These are phyloP conservation scores for Dicerorhinus sumatrensis DNA, from an alignment of 2,113 vertebrate genomes.

Conservation along the genomic window DNA sequence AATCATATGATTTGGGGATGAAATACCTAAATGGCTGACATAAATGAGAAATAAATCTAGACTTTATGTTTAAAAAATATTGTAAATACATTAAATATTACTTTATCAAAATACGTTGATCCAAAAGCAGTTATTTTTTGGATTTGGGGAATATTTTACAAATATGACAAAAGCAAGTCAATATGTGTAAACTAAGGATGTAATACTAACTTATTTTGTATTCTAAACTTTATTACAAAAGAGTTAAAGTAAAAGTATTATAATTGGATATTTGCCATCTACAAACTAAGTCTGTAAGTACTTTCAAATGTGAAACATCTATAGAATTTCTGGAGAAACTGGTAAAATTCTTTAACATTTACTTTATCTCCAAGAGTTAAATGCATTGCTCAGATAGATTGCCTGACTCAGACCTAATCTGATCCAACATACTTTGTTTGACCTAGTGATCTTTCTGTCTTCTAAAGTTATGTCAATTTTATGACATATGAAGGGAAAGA, in stretches of 20 bases:
- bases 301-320: not conserved
- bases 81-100: not conserved
- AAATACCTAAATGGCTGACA: not conserved
- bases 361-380: not conserved
- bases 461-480: conserved; percentile 43
- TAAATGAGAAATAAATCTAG: not conserved
- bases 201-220: not conserved
- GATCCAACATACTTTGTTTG: conserved; percentile 38
- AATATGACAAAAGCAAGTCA: not conserved
- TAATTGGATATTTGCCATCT: not conserved
- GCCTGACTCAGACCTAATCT: not conserved
- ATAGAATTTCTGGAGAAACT: conserved; percentile 32
- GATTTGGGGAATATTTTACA: not conserved
- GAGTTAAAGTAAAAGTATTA: not conserved
- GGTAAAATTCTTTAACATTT: conserved; percentile 14
- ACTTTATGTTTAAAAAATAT: not conserved
- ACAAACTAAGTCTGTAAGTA: not conserved
- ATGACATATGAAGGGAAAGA: conserved; percentile 52
- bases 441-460: conserved; percentile 42
- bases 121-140: not conserved
- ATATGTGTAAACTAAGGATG: not conserved
- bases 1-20: not conserved
- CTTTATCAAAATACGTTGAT: not conserved
- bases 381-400: not conserved
- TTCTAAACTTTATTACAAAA: not conserved